Evolutionary conservation across 2,888 invertebrate species (phyloP), one percentile per base, ranked within the genome.

Genomic region (Papilio elwesi): DNA sequence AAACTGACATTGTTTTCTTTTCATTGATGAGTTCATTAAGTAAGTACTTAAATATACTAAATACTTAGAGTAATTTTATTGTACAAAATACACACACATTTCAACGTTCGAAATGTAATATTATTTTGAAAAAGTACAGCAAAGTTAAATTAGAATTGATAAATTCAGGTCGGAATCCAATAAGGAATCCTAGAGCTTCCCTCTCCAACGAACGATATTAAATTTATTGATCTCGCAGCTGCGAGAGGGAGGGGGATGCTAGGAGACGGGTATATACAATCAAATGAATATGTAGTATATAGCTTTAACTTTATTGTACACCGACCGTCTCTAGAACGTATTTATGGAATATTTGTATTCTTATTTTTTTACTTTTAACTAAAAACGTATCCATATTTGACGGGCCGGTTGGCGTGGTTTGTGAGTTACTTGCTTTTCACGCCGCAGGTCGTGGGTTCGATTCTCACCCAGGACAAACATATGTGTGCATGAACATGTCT

Each of bases 161-260:
- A 71, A 65, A 71, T 65, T 13, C 70, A 65, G 65, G 55, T 36
- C 65, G 70, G 38, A 38, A 55, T 49, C 48, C 57, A 71, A 71
- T 71, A 71, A 47, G 13, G 13, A 43, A 48, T 70, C 15, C 6
- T 69, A 69, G 52, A 47, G 70, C 63, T 70, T 70, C 64, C 70
- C 64, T 53, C 70, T 55, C 47, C 52, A 52, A 55, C 16, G 70
- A 36, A 12, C 26, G 55, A 49, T 71, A 65, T 63, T 63, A 52
- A 63, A 70, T 47, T 70, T 63, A 70, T 71, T 65, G 51, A 57
- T 65, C 48, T 11, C 13, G 57, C n/a, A 11, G n/a, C 36, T 52
- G 43, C 36, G 43, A 62, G 43, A 62, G 59, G 59, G 15, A 15
- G 59, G 43, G 38, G 59, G n/a, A 62, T 10, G 59, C 43, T 62